These are phyloP conservation scores for Sesamia nonagrioides DNA, from an alignment of 1,140 invertebrate species.

Conservation along the genomic window DNA sequence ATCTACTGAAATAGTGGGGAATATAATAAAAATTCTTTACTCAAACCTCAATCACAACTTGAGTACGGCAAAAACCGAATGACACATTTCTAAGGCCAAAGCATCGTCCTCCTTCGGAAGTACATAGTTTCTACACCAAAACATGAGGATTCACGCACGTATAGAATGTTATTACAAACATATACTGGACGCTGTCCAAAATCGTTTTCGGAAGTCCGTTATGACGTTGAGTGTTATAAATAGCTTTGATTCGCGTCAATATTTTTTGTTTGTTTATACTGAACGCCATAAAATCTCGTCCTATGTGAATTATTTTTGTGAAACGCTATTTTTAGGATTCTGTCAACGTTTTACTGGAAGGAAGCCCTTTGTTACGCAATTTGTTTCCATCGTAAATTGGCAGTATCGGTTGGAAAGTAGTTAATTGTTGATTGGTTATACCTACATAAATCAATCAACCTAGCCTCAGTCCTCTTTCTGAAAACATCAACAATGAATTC, in stretches of 20 bases:
- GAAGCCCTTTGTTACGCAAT: neutral
- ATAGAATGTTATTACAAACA: conserved; percentile 14
- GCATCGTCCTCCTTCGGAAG: neutral
- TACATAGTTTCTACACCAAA: neutral
- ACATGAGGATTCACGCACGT: neutral
- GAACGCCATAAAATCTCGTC: conserved; percentile 9
- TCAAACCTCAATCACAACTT: no score
- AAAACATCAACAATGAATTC: no score
- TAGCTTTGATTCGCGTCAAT: conserved; percentile 38
- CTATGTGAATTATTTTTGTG: conserved; percentile 2
- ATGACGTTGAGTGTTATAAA: conserved; percentile 47
- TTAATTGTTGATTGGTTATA: no score
- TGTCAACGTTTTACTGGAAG: neutral
- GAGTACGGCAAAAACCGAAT: no score
- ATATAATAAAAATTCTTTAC: no score
- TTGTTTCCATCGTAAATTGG: neutral
- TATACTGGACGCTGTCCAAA: conserved; percentile 28
- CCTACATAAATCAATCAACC: no score
- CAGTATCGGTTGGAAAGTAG: neutral
- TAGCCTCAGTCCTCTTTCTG: no score
- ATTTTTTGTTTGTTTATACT: conserved; percentile 39
- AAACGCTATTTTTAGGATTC: neutral
- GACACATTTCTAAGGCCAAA: neutral
- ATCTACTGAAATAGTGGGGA: no score
- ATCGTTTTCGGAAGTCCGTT: conserved; percentile 53